A percentile compares a stretch with the other conserved stretches of the same genome.
Conservation (phyloP, 2,797 vertebrate species). For the Botia almorhae region DNA sequence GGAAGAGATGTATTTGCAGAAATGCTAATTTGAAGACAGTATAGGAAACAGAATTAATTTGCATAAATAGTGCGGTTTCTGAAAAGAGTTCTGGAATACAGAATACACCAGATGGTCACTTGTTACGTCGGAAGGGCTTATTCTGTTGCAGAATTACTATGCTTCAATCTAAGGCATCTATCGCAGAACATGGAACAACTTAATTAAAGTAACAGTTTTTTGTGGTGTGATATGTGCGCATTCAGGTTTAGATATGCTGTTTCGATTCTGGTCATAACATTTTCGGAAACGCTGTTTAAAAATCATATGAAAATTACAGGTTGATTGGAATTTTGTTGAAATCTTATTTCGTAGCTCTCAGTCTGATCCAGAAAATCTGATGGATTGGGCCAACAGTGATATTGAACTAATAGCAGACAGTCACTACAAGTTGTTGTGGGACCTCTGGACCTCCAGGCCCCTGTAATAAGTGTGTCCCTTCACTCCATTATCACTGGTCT, state of each 20-base stretch:
- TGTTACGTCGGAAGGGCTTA: conserved; percentile 35
- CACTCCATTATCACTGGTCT: background rate
- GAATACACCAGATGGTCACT: conserved; percentile 52
- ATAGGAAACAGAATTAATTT: conserved; percentile 26
- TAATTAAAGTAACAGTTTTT: background rate
- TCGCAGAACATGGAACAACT: conserved; percentile 8
- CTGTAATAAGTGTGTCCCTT: background rate
- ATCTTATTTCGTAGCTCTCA: too few relatives aligned
- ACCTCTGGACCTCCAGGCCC: too few relatives aligned
- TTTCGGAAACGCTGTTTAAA: background rate
- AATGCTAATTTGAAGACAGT: conserved; percentile 15
- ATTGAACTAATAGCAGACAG: background rate
- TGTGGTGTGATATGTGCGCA: background rate
- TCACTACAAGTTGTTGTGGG: background rate
- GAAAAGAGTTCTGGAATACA: conserved; percentile 34
- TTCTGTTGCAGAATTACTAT: conserved; percentile 36
- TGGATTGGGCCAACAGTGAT: background rate
- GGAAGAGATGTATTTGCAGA: conserved; percentile 31
- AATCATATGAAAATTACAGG: background rate
- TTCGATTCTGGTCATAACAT: background rate
- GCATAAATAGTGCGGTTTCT: conserved; percentile 31
- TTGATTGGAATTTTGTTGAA: background rate
- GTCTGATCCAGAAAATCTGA: background rate
- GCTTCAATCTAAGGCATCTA: conserved; percentile 2
- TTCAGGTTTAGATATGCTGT: background rate